A percentile compares a stretch with the other conserved stretches of the same genome.
These are phyloP conservation scores for Prenolepis imparis DNA, from an alignment of 2,888 invertebrate genomes.

Conservation along the genomic window DNA sequence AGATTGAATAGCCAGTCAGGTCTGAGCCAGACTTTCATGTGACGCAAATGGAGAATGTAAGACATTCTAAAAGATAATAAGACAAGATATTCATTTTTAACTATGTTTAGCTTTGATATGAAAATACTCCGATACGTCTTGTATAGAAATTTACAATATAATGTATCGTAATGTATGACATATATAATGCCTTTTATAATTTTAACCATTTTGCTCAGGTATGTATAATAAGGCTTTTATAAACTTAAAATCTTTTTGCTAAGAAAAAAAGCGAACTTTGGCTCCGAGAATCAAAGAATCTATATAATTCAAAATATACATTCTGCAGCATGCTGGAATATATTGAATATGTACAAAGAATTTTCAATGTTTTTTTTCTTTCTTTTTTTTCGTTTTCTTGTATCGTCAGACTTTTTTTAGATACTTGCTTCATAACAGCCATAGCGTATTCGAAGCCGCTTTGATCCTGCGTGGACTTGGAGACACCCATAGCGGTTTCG, in stretches of 20 bases:
- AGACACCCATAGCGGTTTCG: slow-evolving; percentile 96
- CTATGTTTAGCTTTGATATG: background rate
- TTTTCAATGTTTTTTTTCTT: background rate
- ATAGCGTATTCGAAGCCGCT: slow-evolving; percentile 94
- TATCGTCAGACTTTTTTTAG: background rate
- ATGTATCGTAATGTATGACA: background rate
- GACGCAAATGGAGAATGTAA: slow-evolving; percentile 93
- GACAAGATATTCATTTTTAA: background rate
- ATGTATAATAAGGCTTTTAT: background rate
- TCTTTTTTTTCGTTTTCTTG: no score
- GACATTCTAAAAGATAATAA: slow-evolving; percentile 88
- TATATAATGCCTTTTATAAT: no score
- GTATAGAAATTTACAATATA: background rate
- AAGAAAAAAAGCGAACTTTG: background rate
- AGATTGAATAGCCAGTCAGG: slow-evolving; percentile 93
- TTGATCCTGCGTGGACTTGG: slow-evolving; percentile 93
- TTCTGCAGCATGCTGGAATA: background rate
- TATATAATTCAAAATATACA: background rate
- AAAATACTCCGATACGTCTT: background rate
- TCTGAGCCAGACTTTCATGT: slow-evolving; percentile 93
- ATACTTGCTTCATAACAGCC: slow-evolving; percentile 92
- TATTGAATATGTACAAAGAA: background rate
- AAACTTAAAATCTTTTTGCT: background rate
- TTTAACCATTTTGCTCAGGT: no score
- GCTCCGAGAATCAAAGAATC: background rate